Percentiles rank a stretch among this genome's conserved stretches.
Evolutionary conservation across 1,140 invertebrate species (phyloP).

Genomic region (Araneus ventricosus): DNA sequence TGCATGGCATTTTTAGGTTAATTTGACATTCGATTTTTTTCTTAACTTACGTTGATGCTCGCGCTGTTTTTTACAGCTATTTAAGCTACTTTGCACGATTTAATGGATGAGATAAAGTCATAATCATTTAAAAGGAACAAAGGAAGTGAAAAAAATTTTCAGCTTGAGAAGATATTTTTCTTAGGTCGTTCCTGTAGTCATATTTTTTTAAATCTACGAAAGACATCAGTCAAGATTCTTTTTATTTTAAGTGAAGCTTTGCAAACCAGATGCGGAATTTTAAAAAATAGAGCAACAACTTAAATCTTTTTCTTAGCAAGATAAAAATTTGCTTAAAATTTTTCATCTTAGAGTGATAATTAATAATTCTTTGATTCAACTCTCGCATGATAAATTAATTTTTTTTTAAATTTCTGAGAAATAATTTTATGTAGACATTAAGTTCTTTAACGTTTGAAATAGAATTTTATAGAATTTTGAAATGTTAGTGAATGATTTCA

Average conservation of each 20-base stretch:
- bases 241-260: neutral
- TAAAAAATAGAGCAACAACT: neutral
- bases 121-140: neutral
- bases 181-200: neutral
- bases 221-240: neutral
- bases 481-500: no score
- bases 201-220: neutral
- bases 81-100: neutral
- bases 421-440: no score
- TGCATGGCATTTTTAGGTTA: constrained; percentile 4
- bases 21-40: neutral
- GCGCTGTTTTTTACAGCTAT: neutral
- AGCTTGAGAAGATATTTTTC: neutral
- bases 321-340: no score
- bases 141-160: neutral
- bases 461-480: no score
- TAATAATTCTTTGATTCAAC: no score
- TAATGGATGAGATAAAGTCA: neutral
- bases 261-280: neutral
- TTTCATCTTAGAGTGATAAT: no score
- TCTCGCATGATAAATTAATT: no score
- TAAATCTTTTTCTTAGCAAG: no score
- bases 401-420: no score
- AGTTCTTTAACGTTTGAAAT: no score
- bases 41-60: neutral